Base-by-base conservation (phyloP, 1,140 invertebrate genomes). In the Cephus cinctus region DNA sequence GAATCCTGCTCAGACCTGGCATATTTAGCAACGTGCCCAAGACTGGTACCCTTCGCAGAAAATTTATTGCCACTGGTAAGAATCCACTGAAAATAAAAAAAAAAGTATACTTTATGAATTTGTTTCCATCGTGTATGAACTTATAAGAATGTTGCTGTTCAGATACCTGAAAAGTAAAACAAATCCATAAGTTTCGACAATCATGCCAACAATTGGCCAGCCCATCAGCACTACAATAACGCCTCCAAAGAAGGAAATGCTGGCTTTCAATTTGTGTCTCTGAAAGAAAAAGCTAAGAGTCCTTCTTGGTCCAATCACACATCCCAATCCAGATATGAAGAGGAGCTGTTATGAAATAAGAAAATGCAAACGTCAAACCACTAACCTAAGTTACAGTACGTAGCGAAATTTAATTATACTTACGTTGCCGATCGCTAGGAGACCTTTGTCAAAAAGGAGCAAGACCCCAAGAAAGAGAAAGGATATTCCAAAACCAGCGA, bases 251-350 rank as follows among this genome's bases (percentile, higher is more conserved):
- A 99, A 99, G 9, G 92, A 86, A 5, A 83, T 73, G 5, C 93
- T 92, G 1, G 90, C 96, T 82, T 90, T 96, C 4, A 94, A 72
- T 84, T 99, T 99, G 69, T 99, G 95, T 46, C 85, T 78, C 82
- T 99, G 96, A 74, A 99, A 99, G 78, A 99, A 99, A 71, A 99
- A 99, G 65, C 90, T 85, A 59, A 98, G 88, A 19, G 96, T 98
- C 69, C 96, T 80, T 76, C 96, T 90, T 25, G 98, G 79, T 2
- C 97, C 97, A 65, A 99, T 98, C 1, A 99, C 93, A 79, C 96
- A 96, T 31, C 88, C 92, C 32, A 99, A 80, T 18, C 98, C 98
- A 60, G 85, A 81, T 58, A 99, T 88, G 75, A 99, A 99, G 22
- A 99, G 78, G 50, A 98, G 92, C 90, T 93, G 71, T 14, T 27